phyloP scores from a whole-genome alignment of 2,797 vertebrate genomes.

The Neostethus bicornis region DNA sequence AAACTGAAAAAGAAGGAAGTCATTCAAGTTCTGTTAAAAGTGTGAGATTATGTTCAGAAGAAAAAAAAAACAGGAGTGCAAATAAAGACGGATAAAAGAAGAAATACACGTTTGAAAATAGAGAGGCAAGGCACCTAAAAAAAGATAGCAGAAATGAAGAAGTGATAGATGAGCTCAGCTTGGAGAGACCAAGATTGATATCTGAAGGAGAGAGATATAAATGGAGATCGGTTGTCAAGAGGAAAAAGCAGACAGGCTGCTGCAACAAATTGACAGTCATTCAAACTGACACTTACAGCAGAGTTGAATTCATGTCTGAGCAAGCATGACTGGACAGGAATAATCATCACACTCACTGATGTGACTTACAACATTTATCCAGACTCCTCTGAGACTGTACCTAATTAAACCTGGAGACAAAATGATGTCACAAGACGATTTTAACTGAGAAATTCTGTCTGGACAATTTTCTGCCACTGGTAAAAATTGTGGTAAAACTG shows the following conservation, averaged over 20 bases:
- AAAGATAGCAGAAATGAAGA: constrained; percentile 3
- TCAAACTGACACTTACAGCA: constrained; percentile 58
- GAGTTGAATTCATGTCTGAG: constrained; percentile 51
- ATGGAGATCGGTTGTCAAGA: constrained; percentile 11
- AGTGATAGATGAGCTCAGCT: constrained; percentile 19
- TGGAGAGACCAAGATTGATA: neutral
- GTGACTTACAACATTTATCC: constrained; percentile 43
- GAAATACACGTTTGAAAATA: neutral
- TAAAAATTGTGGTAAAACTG: neutral
- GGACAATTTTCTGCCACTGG: neutral
- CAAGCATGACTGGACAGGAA: constrained; percentile 55
- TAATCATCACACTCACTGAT: constrained; percentile 55
- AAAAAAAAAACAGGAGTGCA: constrained; percentile 18
- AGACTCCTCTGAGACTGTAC: constrained; percentile 20
- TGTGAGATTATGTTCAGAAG: constrained; percentile 1
- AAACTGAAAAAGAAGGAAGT: constrained; percentile 14
- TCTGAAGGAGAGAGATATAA: neutral
- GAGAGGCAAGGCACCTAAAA: constrained; percentile 4
- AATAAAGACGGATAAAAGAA: constrained; percentile 5
- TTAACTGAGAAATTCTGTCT: constrained; percentile 23
- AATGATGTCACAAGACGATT: constrained; percentile 11
- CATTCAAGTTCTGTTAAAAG: neutral
- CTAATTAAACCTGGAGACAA: constrained; percentile 29
- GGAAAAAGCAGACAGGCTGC: constrained; percentile 14
- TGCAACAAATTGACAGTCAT: constrained; percentile 50